phyloP scores from a whole-genome alignment of 2,797 vertebrate genomes.

The Florisuga fusca region DNA sequence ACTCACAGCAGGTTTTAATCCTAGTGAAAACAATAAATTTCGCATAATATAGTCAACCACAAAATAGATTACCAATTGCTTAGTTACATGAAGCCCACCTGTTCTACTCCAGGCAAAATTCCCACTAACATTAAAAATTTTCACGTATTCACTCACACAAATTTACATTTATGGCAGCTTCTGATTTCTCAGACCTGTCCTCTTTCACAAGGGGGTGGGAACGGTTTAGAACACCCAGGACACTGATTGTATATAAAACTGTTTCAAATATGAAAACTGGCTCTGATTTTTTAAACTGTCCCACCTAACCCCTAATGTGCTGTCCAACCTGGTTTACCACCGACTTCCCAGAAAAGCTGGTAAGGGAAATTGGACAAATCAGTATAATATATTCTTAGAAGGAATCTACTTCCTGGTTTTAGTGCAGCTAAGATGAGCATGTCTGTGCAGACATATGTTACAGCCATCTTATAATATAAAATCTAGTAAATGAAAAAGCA shows the following conservation, averaged over 20 bases:
- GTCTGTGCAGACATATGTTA: fast-evolving
- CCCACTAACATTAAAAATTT: not conserved
- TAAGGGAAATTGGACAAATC: not conserved
- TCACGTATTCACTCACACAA: not conserved
- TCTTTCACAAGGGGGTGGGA: not conserved
- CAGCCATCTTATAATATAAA: not conserved
- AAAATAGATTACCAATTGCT: not conserved
- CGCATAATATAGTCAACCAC: not conserved
- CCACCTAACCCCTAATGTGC: not conserved
- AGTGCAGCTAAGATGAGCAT: not conserved
- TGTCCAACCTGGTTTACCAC: not conserved
- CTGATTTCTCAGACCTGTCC: not conserved
- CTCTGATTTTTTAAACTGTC: not conserved
- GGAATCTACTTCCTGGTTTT: not conserved
- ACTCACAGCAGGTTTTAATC: not conserved
- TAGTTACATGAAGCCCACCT: not conserved
- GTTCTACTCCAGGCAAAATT: not conserved
- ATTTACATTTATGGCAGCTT: not conserved
- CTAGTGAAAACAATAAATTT: slow-evolving; percentile 7
- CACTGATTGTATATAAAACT: not conserved
- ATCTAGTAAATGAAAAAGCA: not conserved
- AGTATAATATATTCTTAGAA: not conserved
- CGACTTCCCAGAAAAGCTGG: not conserved
- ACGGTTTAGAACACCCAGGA: not conserved
- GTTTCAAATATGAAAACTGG: not conserved